These are phyloP conservation scores for Sphenodon punctatus DNA, from an alignment of 2,797 vertebrate species.

Conservation along the genomic window DNA sequence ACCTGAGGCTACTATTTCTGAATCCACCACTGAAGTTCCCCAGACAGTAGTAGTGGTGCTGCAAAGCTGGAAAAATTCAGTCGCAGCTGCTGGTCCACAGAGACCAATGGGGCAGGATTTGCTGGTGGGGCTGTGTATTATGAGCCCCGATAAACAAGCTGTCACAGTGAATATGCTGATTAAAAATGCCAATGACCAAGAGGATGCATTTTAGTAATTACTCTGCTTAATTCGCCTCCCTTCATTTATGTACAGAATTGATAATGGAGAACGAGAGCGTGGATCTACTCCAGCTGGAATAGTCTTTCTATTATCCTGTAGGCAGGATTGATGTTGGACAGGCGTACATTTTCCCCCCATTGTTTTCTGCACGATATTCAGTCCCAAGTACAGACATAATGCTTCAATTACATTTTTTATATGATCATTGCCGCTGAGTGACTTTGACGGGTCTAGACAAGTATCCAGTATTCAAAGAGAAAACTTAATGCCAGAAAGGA, in stretches of 20 bases:
- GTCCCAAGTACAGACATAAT: constrained; percentile 44
- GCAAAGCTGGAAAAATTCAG: too few relatives aligned
- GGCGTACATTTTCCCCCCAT: constrained; percentile 37
- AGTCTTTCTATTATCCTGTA: constrained; percentile 31
- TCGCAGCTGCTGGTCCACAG: too few relatives aligned
- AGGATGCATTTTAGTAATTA: constrained; percentile 31
- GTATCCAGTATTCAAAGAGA: too few relatives aligned
- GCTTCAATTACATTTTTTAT: constrained; percentile 59
- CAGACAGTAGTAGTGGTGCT: too few relatives aligned
- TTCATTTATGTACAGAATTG: constrained; percentile 37
- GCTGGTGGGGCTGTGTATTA: too few relatives aligned
- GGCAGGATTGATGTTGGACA: constrained; percentile 15
- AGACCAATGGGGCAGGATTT: too few relatives aligned
- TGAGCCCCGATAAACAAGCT: too few relatives aligned
- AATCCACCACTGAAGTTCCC: too few relatives aligned
- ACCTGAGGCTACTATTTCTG: too few relatives aligned
- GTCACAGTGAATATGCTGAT: too few relatives aligned
- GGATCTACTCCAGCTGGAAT: constrained; percentile 26
- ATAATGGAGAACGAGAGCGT: constrained; percentile 22
- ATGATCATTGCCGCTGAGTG: constrained; percentile 35
- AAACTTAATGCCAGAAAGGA: constrained; percentile 3
- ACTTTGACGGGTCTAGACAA: constrained; percentile 61
- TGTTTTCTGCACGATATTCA: constrained; percentile 33
- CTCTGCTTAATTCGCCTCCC: constrained; percentile 31
- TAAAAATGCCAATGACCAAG: not conserved